Evolutionary conservation across 2,797 vertebrate species (phyloP), one percentile per base, ranked within the genome.

Genomic region (Clarias pachynema): DNA sequence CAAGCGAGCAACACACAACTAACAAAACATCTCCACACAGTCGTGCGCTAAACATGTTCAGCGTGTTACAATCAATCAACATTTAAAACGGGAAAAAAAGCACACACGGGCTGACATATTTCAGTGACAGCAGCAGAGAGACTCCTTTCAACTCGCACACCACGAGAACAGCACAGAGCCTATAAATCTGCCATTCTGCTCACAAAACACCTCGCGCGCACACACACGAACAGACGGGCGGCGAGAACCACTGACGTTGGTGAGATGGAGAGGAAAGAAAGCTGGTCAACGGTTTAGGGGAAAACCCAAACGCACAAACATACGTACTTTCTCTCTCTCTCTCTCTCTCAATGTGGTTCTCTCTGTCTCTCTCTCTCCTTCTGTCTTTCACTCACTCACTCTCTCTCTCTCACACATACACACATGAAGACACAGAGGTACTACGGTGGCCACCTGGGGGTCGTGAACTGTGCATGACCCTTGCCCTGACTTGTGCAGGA

Each of bases 381-480:
- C 60, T 44, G 22, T 63, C 60, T 26, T 34, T 26, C n/a, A 37
- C 85, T 65, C 79, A 53, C 70, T 53, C 60, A 84, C 44, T 66
- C 81, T 72, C 70, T 66, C 68, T 74, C 22, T 18, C 79, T 18
- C 79, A 66, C 62, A 84, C 82, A 80, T 53, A 29, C 81, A 74
- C 87, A 74, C 68, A 77, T 3, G 44, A 86, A 65, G 87, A 87
- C 88, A 85, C 31, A 88, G 90, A 77, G 86, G 88, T 91, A 89
- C 90, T 92, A 89, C 69, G 89, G 91, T 87, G 96, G 96, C 97
- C 97, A 98, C 98, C 97, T 98, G 97, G 97, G 96, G 96, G 96
- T 97, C 95, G 95, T 99, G 97, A 98, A 98, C 98, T 99, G 96
- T 95, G 93, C 91, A 95, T 97, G 97, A 99, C 97, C 97, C 96